Evolutionary conservation across 2,888 invertebrate species (phyloP), one percentile per base, ranked within the genome.

Genomic region (Bombylius major): DNA sequence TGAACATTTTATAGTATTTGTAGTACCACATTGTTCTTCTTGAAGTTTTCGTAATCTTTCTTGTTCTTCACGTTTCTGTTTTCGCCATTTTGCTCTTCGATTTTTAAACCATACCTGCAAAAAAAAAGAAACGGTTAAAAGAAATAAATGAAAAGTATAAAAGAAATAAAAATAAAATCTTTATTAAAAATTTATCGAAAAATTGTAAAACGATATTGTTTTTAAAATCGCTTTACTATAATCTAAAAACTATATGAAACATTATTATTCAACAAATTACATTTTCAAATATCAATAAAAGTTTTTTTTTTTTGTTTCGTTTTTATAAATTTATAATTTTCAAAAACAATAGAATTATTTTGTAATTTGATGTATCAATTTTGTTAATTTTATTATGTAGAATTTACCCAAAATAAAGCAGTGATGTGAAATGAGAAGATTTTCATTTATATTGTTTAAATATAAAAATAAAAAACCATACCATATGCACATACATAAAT

Each of bases 51-150:
- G 80, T 64, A 89, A 76, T 58, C 89, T 77, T 73, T 89, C 87
- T 73, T 89, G 86, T 71, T 89, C 86, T 70, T 87, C 95, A 4
- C 94, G 83, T 71, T 94, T 94, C 71, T 93, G 93, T 69, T 95
- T 95, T 63, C 95, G 83, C 94, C 94, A 95, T 78, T 95, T 96
- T 64, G 95, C 95, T 46, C 95, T 81, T 31, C 95, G 82, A 72
- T 95, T 95, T 76, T 95, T 95, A 76, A 95, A 95, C 95, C 95
- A 95, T 12, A 95, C 95, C 95, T 95, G 78, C 13, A 77, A 39
- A 61, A 63, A 61, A 62, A 58, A 58, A n/a, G 1, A 31, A 47
- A 9, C 8, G 23, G 7, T 8, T 14, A 52, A 46, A 4, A 39
- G 23, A 23, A 13, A 42, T 42, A 11, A 51, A 51, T 23, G 13